phyloP scores from a whole-genome alignment of 2,888 invertebrate genomes.

The Embidobia sp. region DNA sequence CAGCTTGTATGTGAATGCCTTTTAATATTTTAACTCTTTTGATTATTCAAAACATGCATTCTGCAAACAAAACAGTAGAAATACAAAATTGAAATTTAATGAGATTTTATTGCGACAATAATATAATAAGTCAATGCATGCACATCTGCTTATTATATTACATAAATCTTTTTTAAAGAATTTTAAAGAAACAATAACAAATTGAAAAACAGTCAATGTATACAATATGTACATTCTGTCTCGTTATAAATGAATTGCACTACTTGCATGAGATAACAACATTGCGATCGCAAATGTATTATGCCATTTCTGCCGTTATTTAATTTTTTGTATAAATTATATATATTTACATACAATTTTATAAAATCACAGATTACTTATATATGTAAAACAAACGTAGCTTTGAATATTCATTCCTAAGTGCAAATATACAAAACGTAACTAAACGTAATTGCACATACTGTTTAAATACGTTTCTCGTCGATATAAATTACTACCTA shows the following conservation, averaged over 20 bases:
- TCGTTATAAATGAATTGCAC: not conserved
- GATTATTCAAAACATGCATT: slow-evolving; percentile 15
- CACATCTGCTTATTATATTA: slow-evolving; percentile 1
- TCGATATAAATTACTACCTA: slow-evolving; percentile 21
- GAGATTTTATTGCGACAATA: not conserved
- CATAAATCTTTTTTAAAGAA: not conserved
- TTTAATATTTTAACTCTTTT: slow-evolving; percentile 8
- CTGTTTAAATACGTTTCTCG: not conserved
- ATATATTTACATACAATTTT: slow-evolving; percentile 16
- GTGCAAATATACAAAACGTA: slow-evolving; percentile 30
- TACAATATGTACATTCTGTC: not conserved
- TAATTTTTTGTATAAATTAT: slow-evolving; percentile 3
- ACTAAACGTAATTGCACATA: slow-evolving; percentile 19
- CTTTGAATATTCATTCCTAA: not conserved
- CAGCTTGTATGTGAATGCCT: slow-evolving; percentile 38
- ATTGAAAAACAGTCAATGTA: not conserved
- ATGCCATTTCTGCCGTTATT: not conserved
- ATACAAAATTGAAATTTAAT: not conserved
- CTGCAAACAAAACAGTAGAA: slow-evolving; percentile 4
- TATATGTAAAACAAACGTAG: slow-evolving; percentile 15
- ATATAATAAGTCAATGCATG: not conserved
- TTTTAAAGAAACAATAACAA: not conserved
- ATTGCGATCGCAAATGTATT: not conserved
- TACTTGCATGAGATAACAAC: not conserved
- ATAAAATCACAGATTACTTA: slow-evolving; percentile 22